Evolutionary conservation across 2,113 vertebrate species (phyloP), one percentile per base, ranked within the genome.

Genomic region (Thamnaconus septentrionalis): DNA sequence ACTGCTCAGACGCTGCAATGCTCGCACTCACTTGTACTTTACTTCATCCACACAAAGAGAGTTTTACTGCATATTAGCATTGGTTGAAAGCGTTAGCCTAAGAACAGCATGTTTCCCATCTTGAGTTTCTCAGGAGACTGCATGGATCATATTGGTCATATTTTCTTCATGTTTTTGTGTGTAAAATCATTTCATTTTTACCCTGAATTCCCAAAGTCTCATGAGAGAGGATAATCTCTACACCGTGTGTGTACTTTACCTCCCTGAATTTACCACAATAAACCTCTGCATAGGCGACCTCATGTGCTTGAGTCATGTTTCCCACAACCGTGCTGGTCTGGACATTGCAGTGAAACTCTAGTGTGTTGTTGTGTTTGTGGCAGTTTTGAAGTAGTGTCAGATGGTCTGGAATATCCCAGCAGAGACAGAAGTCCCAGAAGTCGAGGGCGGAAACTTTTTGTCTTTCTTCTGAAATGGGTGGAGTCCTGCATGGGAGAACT

Each of bases 371-470:
- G 40, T 68, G 50, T 58, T 58, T 63, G 65, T 63, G 31, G 43
- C 4, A n/a, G 59, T 50, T 59, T 59, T 68, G 41, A 74, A 68
- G 59, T 58, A 74, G 64, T 68, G 59, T 51, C 71, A 68, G 54
- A 63, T 73, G 63, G 53, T 43, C 50, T 68, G 55, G 61, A 67
- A 56, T 63, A 63, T 54, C 8, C 44, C 44, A n/a, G 41, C 60
- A 41, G 61, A 42, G 56, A 54, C 12, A 54, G 68, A 58, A n/a
- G 8, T 18, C 43, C 54, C 18, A 31, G 18, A 31, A 31, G 18
- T 31, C 18, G 18, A 31, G 9, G 44, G 51, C 54, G 12, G 54
- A 10, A 48, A 12, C 42, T 48, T 48, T 66, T 61, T 61, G 55
- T 47, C 10, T 52, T 51, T 1, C 8, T 31, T 41, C 61, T 53